A percentile compares a stretch with the other conserved stretches of the same genome.
Evolutionary conservation across 2,113 vertebrate species (phyloP).

Genomic region (Struthio camelus): DNA sequence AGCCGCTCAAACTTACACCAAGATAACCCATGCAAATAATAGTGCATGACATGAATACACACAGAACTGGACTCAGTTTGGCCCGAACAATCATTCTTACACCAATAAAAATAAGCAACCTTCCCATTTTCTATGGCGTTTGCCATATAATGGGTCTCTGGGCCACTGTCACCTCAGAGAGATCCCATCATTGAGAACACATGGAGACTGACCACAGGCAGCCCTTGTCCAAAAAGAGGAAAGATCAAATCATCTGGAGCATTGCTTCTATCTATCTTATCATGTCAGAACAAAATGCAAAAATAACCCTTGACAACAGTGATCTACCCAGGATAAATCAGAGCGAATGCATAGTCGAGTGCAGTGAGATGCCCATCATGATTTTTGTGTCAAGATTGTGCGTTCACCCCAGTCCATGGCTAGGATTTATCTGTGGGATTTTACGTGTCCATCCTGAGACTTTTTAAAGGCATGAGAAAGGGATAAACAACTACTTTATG

Average conservation of each 20-base stretch:
- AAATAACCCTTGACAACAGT: neutral
- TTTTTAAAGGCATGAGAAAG: neutral
- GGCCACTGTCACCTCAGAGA: neutral
- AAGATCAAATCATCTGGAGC: neutral
- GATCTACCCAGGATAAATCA: neutral
- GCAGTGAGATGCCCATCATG: rapidly evolving
- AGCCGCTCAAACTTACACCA: neutral
- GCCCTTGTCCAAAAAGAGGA: neutral
- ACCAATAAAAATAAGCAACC: conserved; percentile 57
- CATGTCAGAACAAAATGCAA: neutral
- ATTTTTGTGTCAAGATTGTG: rapidly evolving
- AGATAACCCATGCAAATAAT: conserved; percentile 31
- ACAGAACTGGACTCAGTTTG: neutral
- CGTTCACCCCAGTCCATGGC: neutral
- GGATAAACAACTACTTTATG: neutral
- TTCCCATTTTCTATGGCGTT: conserved; percentile 49
- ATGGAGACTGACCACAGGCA: conserved; percentile 5
- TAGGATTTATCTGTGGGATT: neutral
- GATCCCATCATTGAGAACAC: neutral
- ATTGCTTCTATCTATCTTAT: neutral
- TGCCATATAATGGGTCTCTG: neutral
- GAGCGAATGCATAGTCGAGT: neutral
- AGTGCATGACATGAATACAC: conserved; percentile 48
- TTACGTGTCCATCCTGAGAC: neutral
- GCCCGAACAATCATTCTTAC: neutral